Percentiles rank a stretch among this genome's conserved stretches.
phyloP scores from a whole-genome alignment of 2,113 vertebrate species.

The Asarcornis scutulata region DNA sequence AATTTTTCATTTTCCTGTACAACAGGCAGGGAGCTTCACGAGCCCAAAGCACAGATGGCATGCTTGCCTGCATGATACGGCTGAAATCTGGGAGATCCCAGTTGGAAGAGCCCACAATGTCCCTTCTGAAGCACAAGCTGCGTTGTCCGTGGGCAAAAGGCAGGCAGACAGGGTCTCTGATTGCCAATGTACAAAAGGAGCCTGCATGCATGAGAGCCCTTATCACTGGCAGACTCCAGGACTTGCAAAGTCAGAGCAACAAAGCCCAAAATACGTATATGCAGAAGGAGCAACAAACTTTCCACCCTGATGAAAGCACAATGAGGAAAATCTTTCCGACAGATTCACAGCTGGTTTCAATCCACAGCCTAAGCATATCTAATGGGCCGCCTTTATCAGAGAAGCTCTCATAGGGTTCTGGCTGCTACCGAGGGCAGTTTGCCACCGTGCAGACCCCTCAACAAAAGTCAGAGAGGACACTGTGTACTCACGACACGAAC shows the following conservation, averaged over 20 bases:
- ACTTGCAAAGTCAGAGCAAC: neutral
- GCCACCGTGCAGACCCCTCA: conserved; percentile 43
- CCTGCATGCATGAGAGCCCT: conserved; percentile 8
- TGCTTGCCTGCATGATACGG: neutral
- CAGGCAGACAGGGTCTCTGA: neutral
- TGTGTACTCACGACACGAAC: neutral
- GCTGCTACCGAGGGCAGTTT: conserved; percentile 45
- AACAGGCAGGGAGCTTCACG: neutral
- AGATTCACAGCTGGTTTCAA: conserved; percentile 65
- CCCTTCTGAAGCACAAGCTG: neutral
- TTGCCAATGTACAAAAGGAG: neutral
- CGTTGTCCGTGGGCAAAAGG: neutral
- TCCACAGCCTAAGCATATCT: conserved; percentile 53
- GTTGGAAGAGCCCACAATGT: neutral
- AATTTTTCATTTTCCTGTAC: neutral
- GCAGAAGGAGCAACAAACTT: neutral
- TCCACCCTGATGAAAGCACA: conserved; percentile 55
- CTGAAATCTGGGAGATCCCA: neutral
- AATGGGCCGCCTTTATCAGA: conserved; percentile 44
- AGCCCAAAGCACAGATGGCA: conserved; percentile 56
- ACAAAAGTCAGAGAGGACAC: conserved; percentile 52
- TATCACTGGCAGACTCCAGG: conserved; percentile 5
- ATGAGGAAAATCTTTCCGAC: conserved; percentile 61
- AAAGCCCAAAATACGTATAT: conserved; percentile 14
- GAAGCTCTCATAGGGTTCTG: conserved; percentile 18